Evolutionary conservation across 2,113 vertebrate genomes (phyloP), one percentile per base, ranked within the genome.

Genomic region (Sceloporus undulatus): DNA sequence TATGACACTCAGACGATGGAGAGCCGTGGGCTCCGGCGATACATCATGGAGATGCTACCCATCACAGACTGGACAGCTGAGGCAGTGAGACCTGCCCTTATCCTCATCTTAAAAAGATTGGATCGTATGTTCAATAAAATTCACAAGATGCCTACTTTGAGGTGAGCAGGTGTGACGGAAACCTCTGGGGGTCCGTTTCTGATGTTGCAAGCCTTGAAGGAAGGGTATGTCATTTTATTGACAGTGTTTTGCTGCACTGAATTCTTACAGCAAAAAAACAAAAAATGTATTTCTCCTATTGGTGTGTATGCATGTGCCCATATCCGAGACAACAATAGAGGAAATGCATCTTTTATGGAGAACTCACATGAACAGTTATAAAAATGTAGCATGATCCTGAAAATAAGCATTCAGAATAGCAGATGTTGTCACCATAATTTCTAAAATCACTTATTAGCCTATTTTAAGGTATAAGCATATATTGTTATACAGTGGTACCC

Each of bases 101-200:
- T 99, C 96, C 98, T 99, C 95, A 99, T 99, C 96, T 94, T 99
- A 91, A 99, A 99, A 97, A 97, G 99, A 95, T 91, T 99, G 96
- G 99, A 99, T 95, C 98, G 99, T 96, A 99, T 99, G 99, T 99
- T 99, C 97, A 99, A 99, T 98, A 99, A 99, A 97, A 99, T 99
- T 94, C 99, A 99, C 97, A 99, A 99, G 97, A 99, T 99, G 99
- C 99, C 99, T 80, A 99, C 99, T 93, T 92, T 99, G 98, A 99
- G 99, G 99, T 99, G 97, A 98, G 98, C 91, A 87, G 87, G 91
- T 94, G 77, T 54, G 86, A 85, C 11, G 86, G 91, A 84, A 95
- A 91, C 85, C 86, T 87, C 74, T 27, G 14, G 87, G 93, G 76
- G 85, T 91, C 91, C 38, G 0, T 95, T 94, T 92, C 91, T 95